A percentile compares a stretch with the other conserved stretches of the same genome.
Evolutionary conservation across 2,888 invertebrate genomes (phyloP).

Genomic region (Conops quadrifasciatus): DNA sequence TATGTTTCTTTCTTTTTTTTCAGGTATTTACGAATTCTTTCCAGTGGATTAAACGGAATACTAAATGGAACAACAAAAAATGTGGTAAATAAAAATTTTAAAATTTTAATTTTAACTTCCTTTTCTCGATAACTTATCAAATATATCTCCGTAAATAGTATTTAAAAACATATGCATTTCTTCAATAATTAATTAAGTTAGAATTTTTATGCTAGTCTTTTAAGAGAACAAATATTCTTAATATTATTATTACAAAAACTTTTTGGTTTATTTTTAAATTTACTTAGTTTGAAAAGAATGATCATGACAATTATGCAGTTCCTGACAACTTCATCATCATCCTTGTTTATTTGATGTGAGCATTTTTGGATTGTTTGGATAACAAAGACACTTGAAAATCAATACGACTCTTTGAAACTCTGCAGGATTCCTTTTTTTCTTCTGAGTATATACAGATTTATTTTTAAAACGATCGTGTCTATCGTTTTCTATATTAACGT

Average conservation of each 20-base stretch:
- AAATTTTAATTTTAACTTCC: slow-evolving; percentile 1
- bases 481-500: not conserved
- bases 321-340: no score
- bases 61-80: slow-evolving; percentile 31
- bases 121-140: no score
- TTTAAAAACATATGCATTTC: not conserved
- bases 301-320: no score
- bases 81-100: slow-evolving; percentile 29
- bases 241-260: no score
- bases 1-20: slow-evolving; percentile 10
- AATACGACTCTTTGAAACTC: not conserved
- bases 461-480: not conserved
- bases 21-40: slow-evolving; percentile 31
- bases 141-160: no score
- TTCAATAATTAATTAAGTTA: not conserved
- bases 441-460: not conserved
- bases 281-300: not conserved
- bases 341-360: slow-evolving; percentile 1
- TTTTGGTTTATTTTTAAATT: not conserved
- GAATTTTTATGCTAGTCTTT: not conserved
- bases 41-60: slow-evolving; percentile 29
- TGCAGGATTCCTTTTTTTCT: slow-evolving; percentile 15
- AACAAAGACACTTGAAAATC: not conserved
- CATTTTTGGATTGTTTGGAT: not conserved
- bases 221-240: not conserved